Evolutionary conservation across 2,797 vertebrate genomes (phyloP), one percentile per base, ranked within the genome.

Genomic region (Oceanodroma leucorhoa): DNA sequence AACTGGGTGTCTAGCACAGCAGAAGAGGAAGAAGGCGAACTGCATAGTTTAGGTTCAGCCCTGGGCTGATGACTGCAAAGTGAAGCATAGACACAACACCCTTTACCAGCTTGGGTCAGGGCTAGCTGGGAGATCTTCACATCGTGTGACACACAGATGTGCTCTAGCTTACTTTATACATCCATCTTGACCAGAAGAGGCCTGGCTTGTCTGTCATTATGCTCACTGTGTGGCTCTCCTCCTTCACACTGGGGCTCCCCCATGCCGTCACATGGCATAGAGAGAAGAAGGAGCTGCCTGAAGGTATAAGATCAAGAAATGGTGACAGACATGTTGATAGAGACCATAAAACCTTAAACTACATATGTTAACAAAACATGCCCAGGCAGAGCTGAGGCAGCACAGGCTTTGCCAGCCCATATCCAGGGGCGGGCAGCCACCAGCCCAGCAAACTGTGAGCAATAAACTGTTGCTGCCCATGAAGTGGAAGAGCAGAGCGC

Each of bases 401-500:
- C 1, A 0, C 26, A 29, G 8, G 34, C 16, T 83, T 58, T 48
- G 34, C 32, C 22, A 80, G 22, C 7, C 43, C 26, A 10, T 36
- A 81, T 14, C 29, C 36, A 67, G 14, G 7, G 4, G 6, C 3
- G 1, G 62, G 27, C 43, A 75, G 34, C 30, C 38, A 54, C 29
- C 20, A 66, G 32, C 3, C 14, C 32, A 46, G 17, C 22, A 83
- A 70, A 48, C 9, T 1, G 1, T 3, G 41, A 79, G 65, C 11
- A 34, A 3, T 18, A 62, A 62, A 54, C 20, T 45, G 8, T 32
- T 67, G 22, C 19, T 81, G 27, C 14, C 65, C 24, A 15, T 1
- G 1, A n/a, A 10, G 6, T 15, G 4, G 54, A 80, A 76, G 11
- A 66, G 15, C 48, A 43, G 23, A 53, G 29, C 1, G 1, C 7